Evolutionary conservation across 1,140 invertebrate genomes (phyloP).

Genomic region (Camponotus vicinus): DNA sequence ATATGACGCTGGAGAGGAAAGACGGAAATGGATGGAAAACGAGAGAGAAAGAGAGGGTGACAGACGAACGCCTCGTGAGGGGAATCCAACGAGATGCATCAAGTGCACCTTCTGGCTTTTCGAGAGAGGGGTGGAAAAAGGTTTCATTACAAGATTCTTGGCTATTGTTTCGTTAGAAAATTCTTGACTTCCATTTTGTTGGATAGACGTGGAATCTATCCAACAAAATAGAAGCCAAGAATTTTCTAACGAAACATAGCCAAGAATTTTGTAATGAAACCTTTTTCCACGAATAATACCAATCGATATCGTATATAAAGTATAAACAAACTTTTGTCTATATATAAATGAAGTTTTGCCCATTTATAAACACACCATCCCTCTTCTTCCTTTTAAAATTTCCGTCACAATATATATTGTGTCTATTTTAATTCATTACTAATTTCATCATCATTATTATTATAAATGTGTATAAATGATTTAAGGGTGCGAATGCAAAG

Average conservation of each 20-base stretch:
- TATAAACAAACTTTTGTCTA: neutral
- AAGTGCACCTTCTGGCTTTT: neutral
- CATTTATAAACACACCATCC: neutral
- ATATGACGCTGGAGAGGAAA: constrained; percentile 24
- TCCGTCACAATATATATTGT: neutral
- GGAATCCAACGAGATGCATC: constrained; percentile 25
- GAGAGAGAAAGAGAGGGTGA: neutral
- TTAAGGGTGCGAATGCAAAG: too few relatives aligned
- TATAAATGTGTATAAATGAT: too few relatives aligned
- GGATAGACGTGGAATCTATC: too few relatives aligned
- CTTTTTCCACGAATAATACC: neutral
- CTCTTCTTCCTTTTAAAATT: neutral
- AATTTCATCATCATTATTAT: neutral
- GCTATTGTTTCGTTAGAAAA: neutral
- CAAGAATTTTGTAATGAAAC: constrained; percentile 3
- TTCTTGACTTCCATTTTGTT: too few relatives aligned
- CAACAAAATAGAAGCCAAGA: too few relatives aligned
- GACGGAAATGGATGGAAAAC: constrained; percentile 36
- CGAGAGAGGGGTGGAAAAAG: neutral
- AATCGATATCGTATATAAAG: constrained; percentile 14
- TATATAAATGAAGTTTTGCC: constrained; percentile 4
- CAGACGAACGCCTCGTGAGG: constrained; percentile 7
- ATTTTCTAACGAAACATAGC: neutral
- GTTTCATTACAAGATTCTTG: constrained; percentile 16
- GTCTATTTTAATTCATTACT: neutral